Percentiles rank a stretch among this genome's conserved stretches.
Conservation (phyloP, 1,140 invertebrate species). For the Laupala kohalensis region DNA sequence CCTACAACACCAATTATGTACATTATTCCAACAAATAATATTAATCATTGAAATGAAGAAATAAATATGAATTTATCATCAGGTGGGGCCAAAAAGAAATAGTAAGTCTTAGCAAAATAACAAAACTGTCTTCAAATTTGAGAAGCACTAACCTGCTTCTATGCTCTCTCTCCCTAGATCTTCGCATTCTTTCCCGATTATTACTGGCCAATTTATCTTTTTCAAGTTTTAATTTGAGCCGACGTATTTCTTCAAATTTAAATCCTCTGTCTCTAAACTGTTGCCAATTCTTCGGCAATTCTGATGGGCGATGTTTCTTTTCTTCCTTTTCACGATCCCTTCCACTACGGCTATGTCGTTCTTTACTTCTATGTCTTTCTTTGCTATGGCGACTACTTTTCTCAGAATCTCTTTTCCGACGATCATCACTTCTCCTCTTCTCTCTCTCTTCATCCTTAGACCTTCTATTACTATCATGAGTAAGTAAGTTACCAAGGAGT, state of each 20-base stretch:
- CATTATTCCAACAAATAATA: no score
- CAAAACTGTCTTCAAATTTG: no score
- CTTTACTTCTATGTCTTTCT: constrained; percentile 2
- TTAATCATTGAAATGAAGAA: no score
- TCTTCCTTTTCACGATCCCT: constrained; percentile 4
- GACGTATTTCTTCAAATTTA: constrained; percentile 6
- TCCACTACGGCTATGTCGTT: constrained; percentile 7
- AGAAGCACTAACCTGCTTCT: background rate
- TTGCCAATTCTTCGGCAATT: constrained; percentile 4
- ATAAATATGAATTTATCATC: no score
- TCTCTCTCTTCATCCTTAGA: background rate
- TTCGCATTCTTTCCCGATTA: background rate
- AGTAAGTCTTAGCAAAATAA: no score
- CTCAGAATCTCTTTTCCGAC: background rate
- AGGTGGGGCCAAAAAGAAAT: no score
- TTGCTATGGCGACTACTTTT: background rate
- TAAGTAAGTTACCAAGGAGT: background rate
- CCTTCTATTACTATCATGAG: background rate
- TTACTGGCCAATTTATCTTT: background rate
- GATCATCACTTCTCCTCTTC: background rate
- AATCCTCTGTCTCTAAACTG: constrained; percentile 2
- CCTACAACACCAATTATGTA: no score
- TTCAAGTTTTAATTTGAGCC: constrained; percentile 7
- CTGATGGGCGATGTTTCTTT: constrained; percentile 2
- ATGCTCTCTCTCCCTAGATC: background rate